phyloP scores from a whole-genome alignment of 2,888 invertebrate species.

The Sarcophaga rosellei region DNA sequence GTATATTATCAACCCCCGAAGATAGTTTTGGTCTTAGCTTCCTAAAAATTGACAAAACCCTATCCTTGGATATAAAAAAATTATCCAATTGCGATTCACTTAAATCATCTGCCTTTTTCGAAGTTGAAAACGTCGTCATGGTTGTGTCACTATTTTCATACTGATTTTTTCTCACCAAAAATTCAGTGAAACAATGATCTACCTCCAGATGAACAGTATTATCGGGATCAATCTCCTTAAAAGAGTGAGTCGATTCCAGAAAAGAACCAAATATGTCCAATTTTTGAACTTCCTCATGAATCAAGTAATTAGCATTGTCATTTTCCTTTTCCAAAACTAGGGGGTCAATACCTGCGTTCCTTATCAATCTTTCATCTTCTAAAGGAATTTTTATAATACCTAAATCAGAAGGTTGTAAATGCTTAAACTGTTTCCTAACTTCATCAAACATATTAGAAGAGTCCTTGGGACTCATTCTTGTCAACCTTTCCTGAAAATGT shows the following conservation, averaged over 20 bases:
- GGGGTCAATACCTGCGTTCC: neutral
- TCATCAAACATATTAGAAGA: too few species aligned
- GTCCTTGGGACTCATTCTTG: too few species aligned
- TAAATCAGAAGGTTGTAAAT: neutral
- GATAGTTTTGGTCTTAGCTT: neutral
- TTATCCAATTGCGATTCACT: neutral
- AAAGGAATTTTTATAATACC: neutral
- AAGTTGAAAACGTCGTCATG: neutral
- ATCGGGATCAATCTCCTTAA: too few species aligned
- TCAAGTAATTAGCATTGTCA: neutral
- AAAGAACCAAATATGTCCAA: neutral
- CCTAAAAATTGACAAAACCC: conserved; percentile 2
- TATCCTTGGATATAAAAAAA: conserved; percentile 5
- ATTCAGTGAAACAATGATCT: neutral
- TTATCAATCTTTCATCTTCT: neutral
- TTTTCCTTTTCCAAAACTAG: neutral
- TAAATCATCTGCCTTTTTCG: neutral
- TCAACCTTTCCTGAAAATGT: too few species aligned
- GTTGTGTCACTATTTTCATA: neutral
- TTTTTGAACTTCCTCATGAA: neutral
- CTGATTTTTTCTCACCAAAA: neutral
- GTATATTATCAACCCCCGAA: neutral
- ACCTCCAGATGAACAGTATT: too few species aligned
- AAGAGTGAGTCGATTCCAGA: too few species aligned
- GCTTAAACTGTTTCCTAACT: too few species aligned